phyloP scores from a whole-genome alignment of 2,888 invertebrate genomes.

The Bedellia somnulentella region DNA sequence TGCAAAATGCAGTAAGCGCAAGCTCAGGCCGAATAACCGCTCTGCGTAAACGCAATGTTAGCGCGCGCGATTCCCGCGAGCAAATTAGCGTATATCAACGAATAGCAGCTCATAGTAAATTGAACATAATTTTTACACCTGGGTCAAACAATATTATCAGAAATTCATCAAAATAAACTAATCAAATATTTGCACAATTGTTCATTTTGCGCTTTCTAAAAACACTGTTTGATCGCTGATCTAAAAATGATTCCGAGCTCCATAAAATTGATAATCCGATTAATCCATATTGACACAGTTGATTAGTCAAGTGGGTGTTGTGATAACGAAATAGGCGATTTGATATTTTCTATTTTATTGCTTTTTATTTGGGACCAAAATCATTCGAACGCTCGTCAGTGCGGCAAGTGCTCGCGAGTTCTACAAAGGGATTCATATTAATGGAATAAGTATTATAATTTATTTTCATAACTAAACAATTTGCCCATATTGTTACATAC shows the following conservation, averaged over 20 bases:
- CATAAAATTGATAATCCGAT: conserved; percentile 46
- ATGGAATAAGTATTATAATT: too few species aligned
- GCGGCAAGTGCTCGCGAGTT: too few species aligned
- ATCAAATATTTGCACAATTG: conserved; percentile 46
- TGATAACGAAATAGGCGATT: conserved; percentile 38
- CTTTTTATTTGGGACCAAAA: conserved; percentile 19
- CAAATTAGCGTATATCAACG: not conserved
- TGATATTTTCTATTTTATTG: conserved; percentile 29
- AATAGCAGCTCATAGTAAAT: conserved; percentile 20
- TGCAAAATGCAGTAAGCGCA: not conserved
- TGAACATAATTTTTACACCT: conserved; percentile 16
- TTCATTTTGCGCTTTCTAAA: conserved; percentile 16
- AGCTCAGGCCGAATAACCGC: not conserved
- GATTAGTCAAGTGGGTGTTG: conserved; percentile 41
- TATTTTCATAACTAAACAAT: too few species aligned
- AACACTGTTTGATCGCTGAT: conserved; percentile 22
- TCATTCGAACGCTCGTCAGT: conserved; percentile 19
- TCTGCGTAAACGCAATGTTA: not conserved
- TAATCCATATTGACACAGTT: conserved; percentile 50
- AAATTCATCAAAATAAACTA: conserved; percentile 15
- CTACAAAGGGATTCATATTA: too few species aligned
- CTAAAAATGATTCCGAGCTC: conserved; percentile 31
- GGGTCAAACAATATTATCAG: conserved; percentile 22
- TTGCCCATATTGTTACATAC: too few species aligned
- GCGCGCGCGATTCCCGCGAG: not conserved